These are phyloP conservation scores for Rostratula benghalensis DNA, from an alignment of 2,113 vertebrate species.

Conservation along the genomic window DNA sequence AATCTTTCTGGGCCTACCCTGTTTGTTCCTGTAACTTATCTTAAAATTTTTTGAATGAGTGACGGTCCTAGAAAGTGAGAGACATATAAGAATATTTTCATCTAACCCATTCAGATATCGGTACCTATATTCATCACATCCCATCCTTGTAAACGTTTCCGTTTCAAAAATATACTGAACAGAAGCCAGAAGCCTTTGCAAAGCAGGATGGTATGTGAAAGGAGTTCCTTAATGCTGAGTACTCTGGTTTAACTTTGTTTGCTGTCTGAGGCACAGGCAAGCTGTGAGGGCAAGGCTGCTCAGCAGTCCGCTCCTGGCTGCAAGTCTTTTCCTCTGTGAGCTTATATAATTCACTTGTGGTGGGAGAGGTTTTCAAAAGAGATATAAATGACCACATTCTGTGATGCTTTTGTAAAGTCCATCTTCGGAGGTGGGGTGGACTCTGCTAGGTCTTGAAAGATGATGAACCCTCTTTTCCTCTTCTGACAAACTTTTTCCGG, in stretches of 20 bases:
- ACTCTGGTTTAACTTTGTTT: background rate
- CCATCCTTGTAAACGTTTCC: background rate
- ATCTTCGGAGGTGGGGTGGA: background rate
- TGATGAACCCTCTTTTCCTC: background rate
- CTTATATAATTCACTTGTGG: background rate
- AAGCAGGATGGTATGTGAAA: background rate
- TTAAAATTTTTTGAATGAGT: background rate
- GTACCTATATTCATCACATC: background rate
- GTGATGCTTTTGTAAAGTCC: background rate
- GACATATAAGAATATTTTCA: background rate
- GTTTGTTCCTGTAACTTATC: background rate
- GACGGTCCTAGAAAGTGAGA: constrained; percentile 13
- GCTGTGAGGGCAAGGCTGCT: background rate
- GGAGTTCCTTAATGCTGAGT: background rate
- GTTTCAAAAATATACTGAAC: background rate
- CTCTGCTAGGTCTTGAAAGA: background rate
- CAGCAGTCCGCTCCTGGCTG: background rate
- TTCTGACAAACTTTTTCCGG: background rate
- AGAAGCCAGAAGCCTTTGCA: background rate
- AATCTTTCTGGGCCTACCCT: background rate
- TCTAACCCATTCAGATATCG: background rate
- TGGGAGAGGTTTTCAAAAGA: background rate
- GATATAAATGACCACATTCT: background rate
- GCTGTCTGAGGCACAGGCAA: background rate
- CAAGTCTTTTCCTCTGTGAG: background rate